Evolutionary conservation across 92 coral and sea anemone genomes (phyloP), one percentile per base, ranked within the genome.

Genomic region (Palythoa heliodiscus): DNA sequence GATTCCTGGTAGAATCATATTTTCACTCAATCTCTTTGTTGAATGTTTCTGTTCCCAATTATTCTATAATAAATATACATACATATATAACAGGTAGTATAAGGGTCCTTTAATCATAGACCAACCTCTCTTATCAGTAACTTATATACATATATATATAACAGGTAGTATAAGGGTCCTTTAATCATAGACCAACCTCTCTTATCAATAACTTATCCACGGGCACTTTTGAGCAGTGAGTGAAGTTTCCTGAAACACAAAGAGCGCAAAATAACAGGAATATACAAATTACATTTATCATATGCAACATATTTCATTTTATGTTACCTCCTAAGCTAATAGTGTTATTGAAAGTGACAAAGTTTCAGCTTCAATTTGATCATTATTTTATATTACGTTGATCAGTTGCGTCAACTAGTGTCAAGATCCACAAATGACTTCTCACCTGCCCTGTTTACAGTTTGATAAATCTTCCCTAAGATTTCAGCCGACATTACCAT

Each of bases 121-220:
- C 85, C 47, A 86, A 96, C 98, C 96, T 96, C 94, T 89, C 90
- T 88, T 13, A 96, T 82, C 54, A 96, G 75, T 11, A 96, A 91
- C 71, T 86, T 29, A 29, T 29, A 29, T 29, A 29, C 1, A 29
- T 29, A 29, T 29, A 29, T 29, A 1, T 29, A 29, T 29, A 29
- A 29, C 35, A 29, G 35, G 20, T 63, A 19, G 24, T 63, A n/a
- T 6, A 63, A n/a, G 23, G 7, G 22, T 20, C 10, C 22, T 4
- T 17, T 17, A 29, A 63, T 17, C 5, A 54, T 20, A 52, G 11
- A 14, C 85, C 47, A 86, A 96, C 98, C 96, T 96, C 94, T 89
- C 90, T 88, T 13, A 96, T 82, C 54, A 96, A 78, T 11, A 96
- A 91, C 71, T 86, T 86, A 85, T 96, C 96, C 72, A 94, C 88